Evolutionary conservation across 2,113 vertebrate genomes (phyloP), one percentile per base, ranked within the genome.

Genomic region (Hiodon alosoides): DNA sequence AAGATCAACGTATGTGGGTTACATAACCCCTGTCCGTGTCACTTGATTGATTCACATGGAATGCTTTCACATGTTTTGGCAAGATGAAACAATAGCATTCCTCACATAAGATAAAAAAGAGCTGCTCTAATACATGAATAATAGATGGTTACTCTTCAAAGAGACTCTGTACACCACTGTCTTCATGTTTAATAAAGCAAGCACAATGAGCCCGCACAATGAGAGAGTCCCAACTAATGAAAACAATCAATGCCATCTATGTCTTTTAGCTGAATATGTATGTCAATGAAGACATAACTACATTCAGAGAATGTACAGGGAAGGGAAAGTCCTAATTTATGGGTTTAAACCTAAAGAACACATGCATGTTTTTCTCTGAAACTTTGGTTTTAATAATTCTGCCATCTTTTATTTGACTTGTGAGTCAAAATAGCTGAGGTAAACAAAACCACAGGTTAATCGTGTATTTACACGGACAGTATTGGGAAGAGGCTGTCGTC

Each of bases 401-500:
- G 31, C 31, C 31, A 31, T 31, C 31, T 31, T 31, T 31, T 31
- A 31, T 31, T 31, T 31, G 31, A 31, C 31, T 31, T 31, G 31
- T 31, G 31, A 31, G 31, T 0, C 2, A 31, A 31, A n/a, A n/a
- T 31, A 31, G 31, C 31, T 79, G 84, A 87, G 87, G 79, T 83
- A 83, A 86, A 83, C 69, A 81, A 80, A 85, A 88, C 82, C 62
- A 73, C 51, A 52, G 47, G 62, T 67, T 47, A 46, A 64, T 62
- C 7, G 31, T 5, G 47, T 53, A 53, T 51, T 55, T 67, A 47
- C 46, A 48, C 11, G 2, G 2, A 14, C 59, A 65, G 64, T 62
- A 62, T 47, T 74, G 64, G 4, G 64, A 11, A 54, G 14, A 55
- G 13, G 11, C 14, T 65, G 61, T 48, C 52, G 72, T 53, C 72